These are phyloP conservation scores for Ips typographus DNA, from an alignment of 1,140 invertebrate genomes.

Conservation along the genomic window DNA sequence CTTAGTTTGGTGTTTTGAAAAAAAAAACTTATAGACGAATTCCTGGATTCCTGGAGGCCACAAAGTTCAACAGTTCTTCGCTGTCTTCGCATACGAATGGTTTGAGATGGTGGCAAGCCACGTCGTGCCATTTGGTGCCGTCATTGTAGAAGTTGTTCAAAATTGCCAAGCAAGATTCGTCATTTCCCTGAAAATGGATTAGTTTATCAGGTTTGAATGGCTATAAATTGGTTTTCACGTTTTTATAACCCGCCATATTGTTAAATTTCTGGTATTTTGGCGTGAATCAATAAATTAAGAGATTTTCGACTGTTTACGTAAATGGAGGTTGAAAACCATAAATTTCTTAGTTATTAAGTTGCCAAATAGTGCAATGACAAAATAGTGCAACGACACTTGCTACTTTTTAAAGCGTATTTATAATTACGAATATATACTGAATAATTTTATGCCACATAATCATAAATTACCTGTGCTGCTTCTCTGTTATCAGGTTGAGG, in stretches of 20 bases:
- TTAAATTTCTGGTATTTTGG: too few species aligned
- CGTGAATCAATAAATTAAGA: too few species aligned
- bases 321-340: too few species aligned
- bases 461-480: slow-evolving; percentile 70
- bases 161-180: slow-evolving; percentile 86
- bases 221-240: too few species aligned
- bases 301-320: too few species aligned
- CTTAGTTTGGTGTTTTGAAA: too few species aligned
- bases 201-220: background rate
- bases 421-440: background rate
- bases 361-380: too few species aligned
- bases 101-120: slow-evolving; percentile 88
- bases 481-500: slow-evolving; percentile 88
- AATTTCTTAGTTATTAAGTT: too few species aligned
- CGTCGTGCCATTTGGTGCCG: slow-evolving; percentile 90
- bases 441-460: background rate
- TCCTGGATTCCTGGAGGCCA: slow-evolving; percentile 80
- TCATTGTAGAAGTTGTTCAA: slow-evolving; percentile 93
- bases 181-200: slow-evolving; percentile 66
- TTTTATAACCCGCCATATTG: too few species aligned
- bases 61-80: slow-evolving; percentile 88
- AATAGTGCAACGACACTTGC: too few species aligned
- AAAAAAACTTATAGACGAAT: slow-evolving; percentile 68
- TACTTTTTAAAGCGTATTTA: too few species aligned
- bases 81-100: slow-evolving; percentile 92